These are phyloP conservation scores for Stomorhina lunata DNA, from an alignment of 2,888 invertebrate genomes.

Conservation along the genomic window DNA sequence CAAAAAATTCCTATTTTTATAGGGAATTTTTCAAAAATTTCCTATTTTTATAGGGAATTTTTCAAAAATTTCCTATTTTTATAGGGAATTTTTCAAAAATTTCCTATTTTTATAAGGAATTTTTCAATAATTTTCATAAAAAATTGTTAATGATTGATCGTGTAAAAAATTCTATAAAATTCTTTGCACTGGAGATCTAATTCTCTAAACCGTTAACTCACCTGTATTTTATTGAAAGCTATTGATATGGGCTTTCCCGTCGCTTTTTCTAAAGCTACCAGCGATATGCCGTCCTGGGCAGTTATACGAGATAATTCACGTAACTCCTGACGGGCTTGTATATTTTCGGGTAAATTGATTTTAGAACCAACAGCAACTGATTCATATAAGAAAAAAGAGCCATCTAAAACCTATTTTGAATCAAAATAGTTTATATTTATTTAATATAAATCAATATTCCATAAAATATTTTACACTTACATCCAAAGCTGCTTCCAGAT, in stretches of 20 bases:
- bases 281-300: slow-evolving; percentile 84
- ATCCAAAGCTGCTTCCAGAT: slow-evolving; percentile 82
- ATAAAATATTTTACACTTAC: slow-evolving; percentile 78
- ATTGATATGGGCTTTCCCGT: slow-evolving; percentile 83
- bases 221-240: slow-evolving; percentile 86
- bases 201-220: slow-evolving; percentile 71
- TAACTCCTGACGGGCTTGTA: slow-evolving; percentile 82
- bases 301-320: slow-evolving; percentile 83
- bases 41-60: too few relatives aligned
- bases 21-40: too few relatives aligned
- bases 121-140: too few relatives aligned
- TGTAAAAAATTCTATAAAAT: too few relatives aligned
- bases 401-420: slow-evolving; percentile 72
- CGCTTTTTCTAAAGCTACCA: slow-evolving; percentile 82
- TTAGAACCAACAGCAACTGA: slow-evolving; percentile 82
- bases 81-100: too few relatives aligned
- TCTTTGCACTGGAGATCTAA: too few relatives aligned
- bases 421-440: not conserved
- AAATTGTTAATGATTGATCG: too few relatives aligned
- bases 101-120: too few relatives aligned
- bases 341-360: slow-evolving; percentile 81
- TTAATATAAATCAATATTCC: not conserved
- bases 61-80: too few relatives aligned
- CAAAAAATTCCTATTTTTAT: too few relatives aligned
- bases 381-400: slow-evolving; percentile 83